Evolutionary conservation across 2,113 vertebrate genomes (phyloP), one percentile per base, ranked within the genome.

Genomic region (Cervus canadensis): DNA sequence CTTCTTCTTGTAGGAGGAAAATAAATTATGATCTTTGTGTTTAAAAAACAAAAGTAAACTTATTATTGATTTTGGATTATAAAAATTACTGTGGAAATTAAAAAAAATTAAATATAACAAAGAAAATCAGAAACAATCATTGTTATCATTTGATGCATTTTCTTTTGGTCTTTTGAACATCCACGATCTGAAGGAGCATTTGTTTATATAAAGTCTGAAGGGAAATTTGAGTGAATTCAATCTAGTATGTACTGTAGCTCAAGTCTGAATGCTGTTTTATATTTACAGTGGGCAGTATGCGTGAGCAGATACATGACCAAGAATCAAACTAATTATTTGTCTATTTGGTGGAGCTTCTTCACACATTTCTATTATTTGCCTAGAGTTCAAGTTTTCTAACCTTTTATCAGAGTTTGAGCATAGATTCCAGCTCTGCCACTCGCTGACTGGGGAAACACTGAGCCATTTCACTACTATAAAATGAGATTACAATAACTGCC

Each of bases 111-210:
- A 87, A 89, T 84, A 19, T 25, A 95, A 82, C 23, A 92, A 86
- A 84, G 40, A 74, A 88, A 93, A 28, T 26, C 25, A 54, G 33
- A 95, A 91, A 74, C 17, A 78, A 95, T 8, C 13, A 74, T 5
- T 91, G 17, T 71, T 94, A 88, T 7, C 15, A 89, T 71, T 62
- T 87, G 81, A 60, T 48, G 21, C 15, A 45, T 82, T 91, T 74
- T 89, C 48, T 94, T 91, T 96, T 23, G 81, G 50, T 95, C 50
- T 93, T 95, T 50, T 50, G 36, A 83, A 82, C 25, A 93, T 81
- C 60, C 4, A 74, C 57, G 87, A 76, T 92, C 28, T 82, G 17
- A 96, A 84, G 4, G 25, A 83, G n/a, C 13, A 67, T 26, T 50
- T 74, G 67, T 52, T 81, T 81, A 81, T 30, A 78, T 30, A 78